Evolutionary conservation across 2,888 invertebrate species (phyloP).

Genomic region (Cetonia aurata): DNA sequence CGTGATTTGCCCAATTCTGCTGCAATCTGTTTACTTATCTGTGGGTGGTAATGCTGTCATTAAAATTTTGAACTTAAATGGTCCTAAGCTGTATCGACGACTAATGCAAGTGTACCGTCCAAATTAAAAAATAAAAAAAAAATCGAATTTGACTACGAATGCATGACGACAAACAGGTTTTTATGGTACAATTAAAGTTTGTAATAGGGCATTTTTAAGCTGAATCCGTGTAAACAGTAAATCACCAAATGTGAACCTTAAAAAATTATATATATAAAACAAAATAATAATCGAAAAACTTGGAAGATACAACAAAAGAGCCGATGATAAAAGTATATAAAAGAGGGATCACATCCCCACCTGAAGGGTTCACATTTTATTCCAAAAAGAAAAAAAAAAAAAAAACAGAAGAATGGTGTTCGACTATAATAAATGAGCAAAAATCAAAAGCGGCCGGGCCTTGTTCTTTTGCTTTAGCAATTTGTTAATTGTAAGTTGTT

Average conservation of each 20-base stretch:
- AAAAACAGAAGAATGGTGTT: conserved; percentile 53
- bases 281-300: conserved; percentile 42
- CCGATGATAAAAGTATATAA: neutral
- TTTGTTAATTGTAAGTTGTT: conserved; percentile 66
- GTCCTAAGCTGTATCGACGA: neutral
- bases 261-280: conserved; percentile 50
- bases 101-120: conserved; percentile 17
- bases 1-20: too few species aligned
- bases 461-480: conserved; percentile 58
- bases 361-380: conserved; percentile 30
- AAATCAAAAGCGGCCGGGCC: conserved; percentile 64
- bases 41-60: too few species aligned
- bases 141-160: conserved; percentile 60
- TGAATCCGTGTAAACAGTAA: conserved; percentile 52
- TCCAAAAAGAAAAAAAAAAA: neutral
- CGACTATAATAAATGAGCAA: conserved; percentile 64
- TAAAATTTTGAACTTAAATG: neutral
- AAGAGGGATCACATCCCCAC: neutral
- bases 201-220: conserved; percentile 61
- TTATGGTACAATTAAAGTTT: conserved; percentile 56
- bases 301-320: conserved; percentile 32
- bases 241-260: conserved; percentile 58
- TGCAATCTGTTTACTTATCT: too few species aligned
- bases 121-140: conserved; percentile 14
- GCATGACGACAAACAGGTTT: neutral